Evolutionary conservation across 2,113 vertebrate genomes (phyloP).

Genomic region (Junco hyemalis): DNA sequence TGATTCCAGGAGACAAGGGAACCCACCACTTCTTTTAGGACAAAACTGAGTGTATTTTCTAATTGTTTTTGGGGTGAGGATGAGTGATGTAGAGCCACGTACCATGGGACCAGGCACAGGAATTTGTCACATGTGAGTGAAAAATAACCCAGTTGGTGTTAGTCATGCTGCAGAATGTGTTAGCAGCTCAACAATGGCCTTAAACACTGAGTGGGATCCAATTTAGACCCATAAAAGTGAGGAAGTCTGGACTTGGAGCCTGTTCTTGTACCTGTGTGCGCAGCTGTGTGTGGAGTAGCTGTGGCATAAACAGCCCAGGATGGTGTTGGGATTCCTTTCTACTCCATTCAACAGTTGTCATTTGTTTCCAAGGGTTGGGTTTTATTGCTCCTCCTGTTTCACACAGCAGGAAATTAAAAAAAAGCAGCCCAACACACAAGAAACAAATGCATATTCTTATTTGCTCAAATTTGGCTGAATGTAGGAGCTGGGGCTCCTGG

Average conservation of each 20-base stretch:
- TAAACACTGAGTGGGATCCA: conserved; percentile 39
- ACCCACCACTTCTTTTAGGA: not conserved
- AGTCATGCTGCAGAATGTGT: not conserved
- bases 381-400: conserved; percentile 15
- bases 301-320: not conserved
- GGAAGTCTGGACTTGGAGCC: conserved; percentile 14
- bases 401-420: not conserved
- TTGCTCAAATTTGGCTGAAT: not conserved
- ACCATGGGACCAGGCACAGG: not conserved
- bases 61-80: not conserved
- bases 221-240: conserved; percentile 38
- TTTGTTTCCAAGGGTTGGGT: not conserved
- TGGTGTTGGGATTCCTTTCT: not conserved
- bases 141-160: not conserved
- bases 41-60: not conserved
- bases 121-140: not conserved
- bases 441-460: not conserved
- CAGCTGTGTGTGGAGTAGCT: not conserved
- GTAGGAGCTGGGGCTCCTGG: not conserved
- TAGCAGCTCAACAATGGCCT: not conserved
- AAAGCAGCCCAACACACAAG: not conserved
- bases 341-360: not conserved
- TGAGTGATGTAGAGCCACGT: not conserved
- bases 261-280: not conserved
- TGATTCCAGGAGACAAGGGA: not conserved